phyloP scores from a whole-genome alignment of 2,797 vertebrate genomes.

The Menidia menidia region DNA sequence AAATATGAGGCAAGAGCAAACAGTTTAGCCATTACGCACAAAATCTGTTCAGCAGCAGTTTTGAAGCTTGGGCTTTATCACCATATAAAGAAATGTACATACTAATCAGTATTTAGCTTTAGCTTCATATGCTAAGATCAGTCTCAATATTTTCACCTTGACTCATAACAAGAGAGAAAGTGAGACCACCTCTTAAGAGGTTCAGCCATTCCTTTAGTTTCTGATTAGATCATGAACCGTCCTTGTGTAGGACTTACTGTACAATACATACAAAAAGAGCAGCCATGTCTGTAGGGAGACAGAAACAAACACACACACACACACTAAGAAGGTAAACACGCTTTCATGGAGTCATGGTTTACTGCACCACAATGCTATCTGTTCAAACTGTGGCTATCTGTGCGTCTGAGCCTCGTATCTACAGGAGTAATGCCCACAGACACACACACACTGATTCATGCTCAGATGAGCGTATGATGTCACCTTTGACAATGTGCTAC shows the following conservation, averaged over 20 bases:
- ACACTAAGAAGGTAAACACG: neutral
- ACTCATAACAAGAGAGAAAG: neutral
- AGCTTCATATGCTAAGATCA: neutral
- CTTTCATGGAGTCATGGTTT: slow-evolving; percentile 4
- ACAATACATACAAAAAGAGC: neutral
- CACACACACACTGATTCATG: slow-evolving; percentile 5
- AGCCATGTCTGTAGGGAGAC: neutral
- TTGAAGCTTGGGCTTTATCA: neutral
- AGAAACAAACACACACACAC: neutral
- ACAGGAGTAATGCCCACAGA: slow-evolving; percentile 40
- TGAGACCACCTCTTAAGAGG: too few species aligned
- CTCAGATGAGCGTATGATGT: slow-evolving; percentile 52
- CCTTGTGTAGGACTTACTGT: neutral
- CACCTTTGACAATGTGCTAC: slow-evolving; percentile 51
- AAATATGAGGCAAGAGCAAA: neutral
- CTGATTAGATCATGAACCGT: neutral
- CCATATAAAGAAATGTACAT: neutral
- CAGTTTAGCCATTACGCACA: neutral
- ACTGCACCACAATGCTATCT: slow-evolving; percentile 24
- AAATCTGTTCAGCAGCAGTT: neutral
- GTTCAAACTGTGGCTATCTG: slow-evolving; percentile 28
- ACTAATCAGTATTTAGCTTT: neutral
- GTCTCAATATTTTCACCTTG: neutral
- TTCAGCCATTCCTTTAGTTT: too few species aligned
- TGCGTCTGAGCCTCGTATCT: slow-evolving; percentile 36